A percentile compares a stretch with the other conserved stretches of the same genome.
Conservation (phyloP, 2,797 vertebrate species). For the Lutjanus campechanus region DNA sequence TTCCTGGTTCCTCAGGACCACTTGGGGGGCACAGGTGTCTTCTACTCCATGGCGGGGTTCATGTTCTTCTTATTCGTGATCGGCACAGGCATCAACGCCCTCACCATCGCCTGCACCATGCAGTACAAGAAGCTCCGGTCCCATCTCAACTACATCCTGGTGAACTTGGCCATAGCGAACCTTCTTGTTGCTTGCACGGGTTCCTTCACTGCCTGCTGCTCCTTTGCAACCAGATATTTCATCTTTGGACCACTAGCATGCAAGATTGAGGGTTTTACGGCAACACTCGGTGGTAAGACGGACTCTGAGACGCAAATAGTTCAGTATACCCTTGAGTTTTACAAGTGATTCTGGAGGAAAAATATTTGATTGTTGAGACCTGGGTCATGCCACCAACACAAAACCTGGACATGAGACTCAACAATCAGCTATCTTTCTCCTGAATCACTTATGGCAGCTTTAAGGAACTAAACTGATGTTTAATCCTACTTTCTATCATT, state of each 20-base stretch:
- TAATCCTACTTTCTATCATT: constrained; percentile 49
- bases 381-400: too few species aligned
- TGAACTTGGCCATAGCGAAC: constrained; percentile 71
- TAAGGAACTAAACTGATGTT: not conserved
- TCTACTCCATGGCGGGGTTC: constrained; percentile 80
- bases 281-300: constrained; percentile 83
- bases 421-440: too few species aligned
- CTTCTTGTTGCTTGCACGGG: constrained; percentile 51
- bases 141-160: constrained; percentile 37
- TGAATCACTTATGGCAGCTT: not conserved
- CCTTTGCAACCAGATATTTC: constrained; percentile 83
- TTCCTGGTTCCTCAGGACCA: constrained; percentile 87
- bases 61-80: constrained; percentile 76
- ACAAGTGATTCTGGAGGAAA: too few species aligned
- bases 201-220: constrained; percentile 67
- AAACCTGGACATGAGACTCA: too few species aligned
- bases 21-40: constrained; percentile 72
- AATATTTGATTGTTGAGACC: too few species aligned
- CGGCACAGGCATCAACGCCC: constrained; percentile 78
- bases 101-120: constrained; percentile 82
- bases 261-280: constrained; percentile 85
- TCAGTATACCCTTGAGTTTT: constrained; percentile 34
- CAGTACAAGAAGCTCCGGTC: constrained; percentile 55
- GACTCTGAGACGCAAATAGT: constrained; percentile 59
- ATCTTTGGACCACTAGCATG: constrained; percentile 79